These are phyloP conservation scores for Plagiodera versicolora DNA, from an alignment of 2,888 invertebrate genomes.

Conservation along the genomic window DNA sequence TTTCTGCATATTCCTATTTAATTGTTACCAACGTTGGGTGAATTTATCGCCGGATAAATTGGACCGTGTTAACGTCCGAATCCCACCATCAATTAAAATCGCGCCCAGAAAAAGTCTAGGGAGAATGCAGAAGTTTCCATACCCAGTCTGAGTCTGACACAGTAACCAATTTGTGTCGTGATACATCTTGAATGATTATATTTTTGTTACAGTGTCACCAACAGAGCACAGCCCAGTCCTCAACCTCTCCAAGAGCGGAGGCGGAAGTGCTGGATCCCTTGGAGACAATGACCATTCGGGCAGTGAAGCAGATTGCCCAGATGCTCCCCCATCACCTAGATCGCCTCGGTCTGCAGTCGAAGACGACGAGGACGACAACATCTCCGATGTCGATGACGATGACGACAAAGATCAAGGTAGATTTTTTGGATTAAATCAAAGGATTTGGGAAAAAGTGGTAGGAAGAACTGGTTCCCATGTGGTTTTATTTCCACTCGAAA, in stretches of 20 bases:
- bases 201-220: conserved; percentile 70
- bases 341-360: conserved; percentile 70
- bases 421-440: too few relatives aligned
- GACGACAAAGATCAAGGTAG: conserved; percentile 83
- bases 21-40: conserved; percentile 49
- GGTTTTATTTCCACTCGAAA: too few relatives aligned
- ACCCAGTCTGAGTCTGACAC: too few relatives aligned
- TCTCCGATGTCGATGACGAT: conserved; percentile 84
- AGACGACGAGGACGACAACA: conserved; percentile 84
- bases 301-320: conserved; percentile 66
- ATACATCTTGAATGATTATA: background rate
- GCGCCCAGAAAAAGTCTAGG: too few relatives aligned
- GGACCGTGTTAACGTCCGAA: conserved; percentile 48
- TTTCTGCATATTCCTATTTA: conserved; percentile 53
- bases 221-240: conserved; percentile 86
- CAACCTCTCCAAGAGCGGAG: conserved; percentile 87
- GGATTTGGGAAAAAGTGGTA: too few relatives aligned
- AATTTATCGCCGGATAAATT: conserved; percentile 52
- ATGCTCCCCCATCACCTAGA: conserved; percentile 59
- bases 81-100: conserved; percentile 53
- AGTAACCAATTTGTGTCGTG: background rate
- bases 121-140: too few relatives aligned
- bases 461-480: too few relatives aligned
- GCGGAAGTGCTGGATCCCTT: conserved; percentile 68
- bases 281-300: conserved; percentile 68